Evolutionary conservation across 2,888 invertebrate genomes (phyloP), one percentile per base, ranked within the genome.

Genomic region (Tenthredo livida): DNA sequence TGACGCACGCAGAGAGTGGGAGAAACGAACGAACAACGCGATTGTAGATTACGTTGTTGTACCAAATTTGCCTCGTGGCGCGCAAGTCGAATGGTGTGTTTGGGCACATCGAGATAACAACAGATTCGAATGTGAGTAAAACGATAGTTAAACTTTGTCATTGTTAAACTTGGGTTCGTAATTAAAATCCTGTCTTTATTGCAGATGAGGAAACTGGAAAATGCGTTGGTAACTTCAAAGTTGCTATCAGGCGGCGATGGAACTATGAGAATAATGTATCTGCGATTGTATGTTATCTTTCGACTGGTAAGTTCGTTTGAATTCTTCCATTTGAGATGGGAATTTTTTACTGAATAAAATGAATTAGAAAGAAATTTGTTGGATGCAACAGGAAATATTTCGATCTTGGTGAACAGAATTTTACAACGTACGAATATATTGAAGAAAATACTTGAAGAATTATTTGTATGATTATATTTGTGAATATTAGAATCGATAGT

Each of bases 41-140:
- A 97, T 98, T 88, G 97, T 97, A 90, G 97, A 98, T 94, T 97
- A 97, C 93, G 96, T 98, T 75, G 97, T 98, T 78, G 97, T 98
- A 86, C 95, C 96, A 40, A 96, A 95, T 37, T 94, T 98, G 91
- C 98, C 98, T 1, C 95, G 97, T 77, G 95, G 94, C 87, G 98
- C 98, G 33, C 94, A 96, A 83, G 96, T 98, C 33, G 98, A 98
- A 94, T 98, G 98, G 98, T 98, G 98, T 93, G 97, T 98, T 86
- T 97, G 97, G 97, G 97, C 97, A 67, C 98, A 98, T 93, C 95
- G 96, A 85, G 97, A 97, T 94, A 98, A 98, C 94, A 96, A 97
- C 93, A 95, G 97, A 87, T 98, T 98, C 92, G 97, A 98, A 93
- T 98, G 97, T 97, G 94, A 95, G 95, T 93, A 85, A 73, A 70